phyloP scores from a whole-genome alignment of 2,888 invertebrate genomes.

The Leucoma salicis region DNA sequence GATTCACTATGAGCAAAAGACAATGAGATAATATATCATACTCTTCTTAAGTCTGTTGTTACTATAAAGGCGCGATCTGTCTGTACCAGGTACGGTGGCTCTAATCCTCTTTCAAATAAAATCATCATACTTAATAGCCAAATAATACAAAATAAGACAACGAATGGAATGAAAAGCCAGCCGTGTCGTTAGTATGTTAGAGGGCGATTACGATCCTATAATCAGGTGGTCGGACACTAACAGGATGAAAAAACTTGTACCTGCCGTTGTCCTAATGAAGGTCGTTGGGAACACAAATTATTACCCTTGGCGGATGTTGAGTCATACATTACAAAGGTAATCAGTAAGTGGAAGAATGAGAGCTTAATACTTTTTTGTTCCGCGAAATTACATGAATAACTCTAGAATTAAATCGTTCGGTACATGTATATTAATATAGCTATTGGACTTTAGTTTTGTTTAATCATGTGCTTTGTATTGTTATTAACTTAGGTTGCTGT shows the following conservation, averaged over 20 bases:
- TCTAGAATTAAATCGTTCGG: too few species aligned
- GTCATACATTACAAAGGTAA: slow-evolving; percentile 40
- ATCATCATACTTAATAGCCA: slow-evolving; percentile 31
- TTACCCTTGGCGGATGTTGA: slow-evolving; percentile 43
- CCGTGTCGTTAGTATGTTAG: slow-evolving; percentile 40
- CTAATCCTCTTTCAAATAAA: too few species aligned
- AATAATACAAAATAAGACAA: slow-evolving; percentile 33
- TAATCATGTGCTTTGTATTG: too few species aligned
- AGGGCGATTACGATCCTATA: slow-evolving; percentile 54
- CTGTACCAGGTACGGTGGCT: too few species aligned
- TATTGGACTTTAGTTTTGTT: too few species aligned
- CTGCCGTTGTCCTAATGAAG: slow-evolving; percentile 67
- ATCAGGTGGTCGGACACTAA: slow-evolving; percentile 52
- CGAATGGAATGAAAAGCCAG: slow-evolving; percentile 51
- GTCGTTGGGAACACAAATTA: slow-evolving; percentile 54
- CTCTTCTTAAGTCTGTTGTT: too few species aligned
- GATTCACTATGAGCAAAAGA: too few species aligned
- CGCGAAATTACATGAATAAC: neutral
- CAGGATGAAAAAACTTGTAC: slow-evolving; percentile 65
- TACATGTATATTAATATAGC: too few species aligned
- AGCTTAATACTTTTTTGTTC: neutral
- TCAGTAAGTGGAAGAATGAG: slow-evolving; percentile 27
- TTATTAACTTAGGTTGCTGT: too few species aligned
- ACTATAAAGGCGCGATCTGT: too few species aligned
- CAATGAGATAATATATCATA: too few species aligned